These are phyloP conservation scores for Cynopterus brachyotis DNA, from an alignment of 2,113 vertebrate genomes.

Conservation along the genomic window DNA sequence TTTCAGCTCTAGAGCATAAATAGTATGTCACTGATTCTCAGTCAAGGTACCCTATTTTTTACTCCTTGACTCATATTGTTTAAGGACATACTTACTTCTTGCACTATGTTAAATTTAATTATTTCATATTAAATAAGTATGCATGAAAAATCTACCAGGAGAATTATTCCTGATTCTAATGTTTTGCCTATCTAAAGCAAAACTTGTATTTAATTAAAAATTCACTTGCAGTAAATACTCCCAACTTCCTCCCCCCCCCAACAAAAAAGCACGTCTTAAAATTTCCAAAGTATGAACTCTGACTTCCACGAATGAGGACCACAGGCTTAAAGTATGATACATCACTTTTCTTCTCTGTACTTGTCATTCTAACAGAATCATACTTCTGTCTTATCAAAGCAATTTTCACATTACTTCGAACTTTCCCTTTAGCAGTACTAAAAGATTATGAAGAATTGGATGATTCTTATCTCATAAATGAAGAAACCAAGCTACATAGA, in stretches of 20 bases:
- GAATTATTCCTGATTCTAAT: background rate
- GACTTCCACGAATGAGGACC: background rate
- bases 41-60: background rate
- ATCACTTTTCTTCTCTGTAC: background rate
- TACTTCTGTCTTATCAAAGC: background rate
- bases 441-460: background rate
- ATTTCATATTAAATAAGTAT: background rate
- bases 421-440: background rate
- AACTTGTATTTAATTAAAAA: background rate
- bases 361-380: background rate
- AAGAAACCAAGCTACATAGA: slow-evolving; percentile 20
- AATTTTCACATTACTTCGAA: background rate
- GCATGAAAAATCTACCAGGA: background rate
- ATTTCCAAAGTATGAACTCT: background rate
- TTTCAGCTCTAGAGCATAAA: background rate
- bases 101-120: background rate
- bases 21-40: background rate
- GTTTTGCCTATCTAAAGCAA: background rate
- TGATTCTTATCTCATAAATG: background rate
- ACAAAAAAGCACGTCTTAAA: background rate
- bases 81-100: background rate
- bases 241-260: background rate
- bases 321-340: background rate
- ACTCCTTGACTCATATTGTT: background rate
- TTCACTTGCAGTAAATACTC: background rate